Conservation (phyloP, 2,888 invertebrate genomes). For the Glaucopsyche alexis region DNA sequence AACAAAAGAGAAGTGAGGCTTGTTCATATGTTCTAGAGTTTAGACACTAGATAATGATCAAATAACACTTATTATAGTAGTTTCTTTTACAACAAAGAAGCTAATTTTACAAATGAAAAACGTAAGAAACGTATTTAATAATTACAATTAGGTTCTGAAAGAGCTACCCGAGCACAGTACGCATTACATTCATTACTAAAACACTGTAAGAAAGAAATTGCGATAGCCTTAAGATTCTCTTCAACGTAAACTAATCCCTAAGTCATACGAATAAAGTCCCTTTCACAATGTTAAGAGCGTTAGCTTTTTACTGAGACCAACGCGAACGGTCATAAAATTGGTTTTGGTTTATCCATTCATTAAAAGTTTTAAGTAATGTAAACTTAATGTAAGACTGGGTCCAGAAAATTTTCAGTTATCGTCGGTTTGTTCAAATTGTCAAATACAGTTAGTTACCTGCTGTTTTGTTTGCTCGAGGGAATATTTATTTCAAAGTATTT, state of each 20-base stretch:
- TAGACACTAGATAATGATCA: background rate
- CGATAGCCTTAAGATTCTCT: constrained; percentile 6
- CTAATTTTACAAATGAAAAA: constrained; percentile 16
- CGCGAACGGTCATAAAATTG: constrained; percentile 24
- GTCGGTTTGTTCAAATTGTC: background rate
- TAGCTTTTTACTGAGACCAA: constrained; percentile 6
- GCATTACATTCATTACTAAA: constrained; percentile 11
- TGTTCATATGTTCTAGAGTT: background rate
- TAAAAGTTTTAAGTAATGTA: constrained; percentile 26
- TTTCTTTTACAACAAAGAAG: background rate
- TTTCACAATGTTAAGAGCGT: background rate
- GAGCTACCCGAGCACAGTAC: constrained; percentile 3
- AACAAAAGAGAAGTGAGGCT: no score
- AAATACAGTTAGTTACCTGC: background rate
- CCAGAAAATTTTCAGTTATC: background rate
- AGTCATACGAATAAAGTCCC: background rate
- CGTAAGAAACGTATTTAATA: constrained; percentile 20
- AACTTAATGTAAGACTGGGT: constrained; percentile 3
- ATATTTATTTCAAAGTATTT: background rate
- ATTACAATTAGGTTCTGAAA: constrained; percentile 25
- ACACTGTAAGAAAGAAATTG: constrained; percentile 26
- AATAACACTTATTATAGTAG: background rate
- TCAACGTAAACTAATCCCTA: background rate
- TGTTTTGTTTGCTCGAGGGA: background rate
- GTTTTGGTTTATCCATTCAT: constrained; percentile 29